Percentiles rank a stretch among this genome's conserved stretches.
Evolutionary conservation across 2,888 invertebrate species (phyloP).

Genomic region (Lasius fuliginosus): DNA sequence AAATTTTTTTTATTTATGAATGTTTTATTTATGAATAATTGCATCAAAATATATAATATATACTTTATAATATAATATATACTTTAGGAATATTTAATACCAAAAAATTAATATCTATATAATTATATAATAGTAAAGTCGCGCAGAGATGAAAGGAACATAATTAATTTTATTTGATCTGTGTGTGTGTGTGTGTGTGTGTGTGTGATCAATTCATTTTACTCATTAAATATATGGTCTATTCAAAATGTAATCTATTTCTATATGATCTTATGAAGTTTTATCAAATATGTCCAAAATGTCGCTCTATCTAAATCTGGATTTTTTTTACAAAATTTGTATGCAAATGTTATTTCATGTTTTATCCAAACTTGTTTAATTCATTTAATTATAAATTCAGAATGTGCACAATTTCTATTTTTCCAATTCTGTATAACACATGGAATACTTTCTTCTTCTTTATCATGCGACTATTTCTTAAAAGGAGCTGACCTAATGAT

Average conservation of each 20-base stretch:
- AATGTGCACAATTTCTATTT: not conserved
- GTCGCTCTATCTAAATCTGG: slow-evolving; percentile 29
- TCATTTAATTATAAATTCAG: slow-evolving; percentile 5
- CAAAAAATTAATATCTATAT: not conserved
- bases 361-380: slow-evolving; percentile 15
- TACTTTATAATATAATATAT: slow-evolving; percentile 15
- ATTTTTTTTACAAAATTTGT: slow-evolving; percentile 40
- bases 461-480: slow-evolving; percentile 9
- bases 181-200: not conserved
- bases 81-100: slow-evolving; percentile 21
- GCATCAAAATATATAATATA: slow-evolving; percentile 26
- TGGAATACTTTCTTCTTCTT: not conserved
- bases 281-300: slow-evolving; percentile 30
- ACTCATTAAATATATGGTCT: not conserved
- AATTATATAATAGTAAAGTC: not conserved
- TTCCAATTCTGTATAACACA: not conserved
- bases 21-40: not conserved
- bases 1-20: not conserved
- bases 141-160: not conserved
- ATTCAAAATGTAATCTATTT: slow-evolving; percentile 40
- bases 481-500: not conserved
- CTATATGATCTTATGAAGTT: slow-evolving; percentile 53
- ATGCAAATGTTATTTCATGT: slow-evolving; percentile 2
- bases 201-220: not conserved
- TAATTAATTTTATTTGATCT: slow-evolving; percentile 9